Percentiles rank a stretch among this genome's conserved stretches.
phyloP scores from a whole-genome alignment of 2,797 vertebrate species.

The Rhodeus uyekii region DNA sequence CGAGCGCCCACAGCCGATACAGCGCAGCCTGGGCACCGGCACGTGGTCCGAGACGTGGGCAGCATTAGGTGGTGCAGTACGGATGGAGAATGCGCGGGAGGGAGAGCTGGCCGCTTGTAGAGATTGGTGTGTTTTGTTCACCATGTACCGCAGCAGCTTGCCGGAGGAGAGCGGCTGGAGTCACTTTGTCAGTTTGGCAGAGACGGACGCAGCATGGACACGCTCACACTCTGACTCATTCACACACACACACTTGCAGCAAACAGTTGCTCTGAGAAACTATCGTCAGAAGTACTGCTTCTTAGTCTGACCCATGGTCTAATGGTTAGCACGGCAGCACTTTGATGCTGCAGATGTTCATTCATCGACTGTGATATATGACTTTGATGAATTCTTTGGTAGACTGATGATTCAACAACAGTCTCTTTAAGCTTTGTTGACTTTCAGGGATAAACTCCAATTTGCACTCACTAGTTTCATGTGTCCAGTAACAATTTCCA shows the following conservation, averaged over 20 bases:
- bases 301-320: neutral
- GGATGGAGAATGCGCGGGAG: constrained; percentile 28
- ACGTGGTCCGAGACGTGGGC: constrained; percentile 53
- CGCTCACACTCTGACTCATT: constrained; percentile 49
- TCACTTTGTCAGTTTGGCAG: constrained; percentile 59
- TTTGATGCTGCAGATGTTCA: constrained; percentile 5
- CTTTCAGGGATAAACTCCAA: neutral
- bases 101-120: constrained; percentile 54
- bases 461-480: neutral
- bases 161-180: constrained; percentile 57
- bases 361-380: neutral
- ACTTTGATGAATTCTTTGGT: neutral
- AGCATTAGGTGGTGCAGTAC: constrained; percentile 51
- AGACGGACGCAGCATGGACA: constrained; percentile 36
- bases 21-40: constrained; percentile 53
- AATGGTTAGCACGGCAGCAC: neutral
- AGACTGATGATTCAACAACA: neutral
- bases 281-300: constrained; percentile 33
- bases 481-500: neutral
- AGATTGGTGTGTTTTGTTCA: constrained; percentile 48
- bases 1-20: constrained; percentile 57
- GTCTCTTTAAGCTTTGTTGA: neutral
- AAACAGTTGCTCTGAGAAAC: constrained; percentile 20
- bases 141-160: constrained; percentile 56
- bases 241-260: constrained; percentile 18